Percentiles rank a stretch among this genome's conserved stretches.
Conservation (phyloP, 2,888 invertebrate genomes). For the Noctua fimbriata region DNA sequence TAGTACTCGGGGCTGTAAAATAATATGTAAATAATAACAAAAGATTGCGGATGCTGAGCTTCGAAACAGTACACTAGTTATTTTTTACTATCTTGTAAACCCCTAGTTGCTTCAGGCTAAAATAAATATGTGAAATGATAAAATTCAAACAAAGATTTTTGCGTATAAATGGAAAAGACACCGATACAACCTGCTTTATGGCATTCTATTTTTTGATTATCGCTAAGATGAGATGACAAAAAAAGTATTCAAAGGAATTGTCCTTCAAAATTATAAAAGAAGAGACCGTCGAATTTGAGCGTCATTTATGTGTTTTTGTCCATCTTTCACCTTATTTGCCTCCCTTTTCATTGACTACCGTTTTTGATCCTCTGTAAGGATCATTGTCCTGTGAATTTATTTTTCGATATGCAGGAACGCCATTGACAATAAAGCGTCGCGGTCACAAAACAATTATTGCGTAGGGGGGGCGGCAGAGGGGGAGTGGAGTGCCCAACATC, state of each 20-base stretch:
- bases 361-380: background rate
- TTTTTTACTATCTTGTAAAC: too few relatives aligned
- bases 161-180: background rate
- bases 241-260: too few relatives aligned
- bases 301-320: background rate
- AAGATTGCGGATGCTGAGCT: too few relatives aligned
- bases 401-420: conserved; percentile 30
- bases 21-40: too few relatives aligned
- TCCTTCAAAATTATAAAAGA: background rate
- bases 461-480: conserved; percentile 4
- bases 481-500: conserved; percentile 11
- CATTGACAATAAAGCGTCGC: conserved; percentile 32
- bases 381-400: conserved; percentile 12
- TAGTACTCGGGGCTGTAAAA: too few relatives aligned
- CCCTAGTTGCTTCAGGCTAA: background rate
- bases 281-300: background rate
- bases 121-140: background rate
- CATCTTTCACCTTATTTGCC: background rate
- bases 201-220: background rate
- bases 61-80: too few relatives aligned
- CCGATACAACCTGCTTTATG: background rate
- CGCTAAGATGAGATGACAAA: too few relatives aligned
- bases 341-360: background rate
- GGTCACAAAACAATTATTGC: conserved; percentile 44
- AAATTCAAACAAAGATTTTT: background rate